phyloP scores from a whole-genome alignment of 2,797 vertebrate species.

The Neostethus bicornis region DNA sequence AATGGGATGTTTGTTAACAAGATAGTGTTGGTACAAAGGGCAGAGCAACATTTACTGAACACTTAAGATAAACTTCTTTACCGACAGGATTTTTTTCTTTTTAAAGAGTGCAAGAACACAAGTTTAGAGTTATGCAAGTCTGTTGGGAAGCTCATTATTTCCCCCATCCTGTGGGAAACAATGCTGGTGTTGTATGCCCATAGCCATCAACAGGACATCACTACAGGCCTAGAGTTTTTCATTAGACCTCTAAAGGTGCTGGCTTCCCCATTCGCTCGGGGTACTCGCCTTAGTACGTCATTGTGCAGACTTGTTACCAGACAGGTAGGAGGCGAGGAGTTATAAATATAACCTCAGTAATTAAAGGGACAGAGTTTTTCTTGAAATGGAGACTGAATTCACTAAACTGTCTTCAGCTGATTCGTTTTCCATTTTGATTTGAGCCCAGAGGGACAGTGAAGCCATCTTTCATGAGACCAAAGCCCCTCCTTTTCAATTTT shows the following conservation, averaged over 20 bases:
- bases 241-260: constrained; percentile 31
- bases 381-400: constrained; percentile 37
- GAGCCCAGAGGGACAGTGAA: constrained; percentile 19
- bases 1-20: background rate
- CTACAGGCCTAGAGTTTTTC: constrained; percentile 17
- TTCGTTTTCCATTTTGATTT: constrained; percentile 22
- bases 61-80: background rate
- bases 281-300: constrained; percentile 21
- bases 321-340: constrained; percentile 40
- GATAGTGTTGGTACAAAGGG: background rate
- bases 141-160: background rate
- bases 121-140: background rate
- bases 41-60: background rate
- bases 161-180: background rate
- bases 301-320: constrained; percentile 42
- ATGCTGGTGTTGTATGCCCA: constrained; percentile 21
- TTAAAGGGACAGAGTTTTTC: too few relatives aligned
- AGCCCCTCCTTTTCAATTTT: constrained; percentile 20
- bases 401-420: constrained; percentile 22
- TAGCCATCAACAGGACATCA: constrained; percentile 33
- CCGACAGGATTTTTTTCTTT: background rate
- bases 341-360: constrained; percentile 56
- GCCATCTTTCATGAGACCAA: constrained; percentile 20
- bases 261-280: constrained; percentile 7
- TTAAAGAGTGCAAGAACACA: background rate